phyloP scores from a whole-genome alignment of 2,888 invertebrate species.

The Patella caerulea region DNA sequence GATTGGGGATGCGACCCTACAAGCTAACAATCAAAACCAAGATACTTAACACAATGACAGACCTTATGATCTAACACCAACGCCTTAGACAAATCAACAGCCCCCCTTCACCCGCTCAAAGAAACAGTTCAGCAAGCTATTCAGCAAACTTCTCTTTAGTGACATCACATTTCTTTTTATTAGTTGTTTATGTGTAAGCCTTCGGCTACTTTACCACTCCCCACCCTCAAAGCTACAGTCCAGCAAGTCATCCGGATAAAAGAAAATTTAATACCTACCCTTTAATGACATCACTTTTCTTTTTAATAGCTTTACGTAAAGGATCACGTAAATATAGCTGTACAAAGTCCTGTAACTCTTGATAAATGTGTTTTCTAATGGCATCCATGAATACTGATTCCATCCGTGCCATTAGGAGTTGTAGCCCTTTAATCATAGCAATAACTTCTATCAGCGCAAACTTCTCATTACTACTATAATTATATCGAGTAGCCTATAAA shows the following conservation, averaged over 20 bases:
- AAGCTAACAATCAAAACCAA: too few relatives aligned
- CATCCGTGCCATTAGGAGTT: constrained; percentile 92
- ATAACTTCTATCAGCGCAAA: constrained; percentile 98
- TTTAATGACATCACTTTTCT: constrained; percentile 92
- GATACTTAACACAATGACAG: too few relatives aligned
- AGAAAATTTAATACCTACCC: constrained; percentile 52
- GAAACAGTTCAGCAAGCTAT: too few relatives aligned
- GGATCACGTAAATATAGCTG: constrained; percentile 91
- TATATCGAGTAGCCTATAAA: constrained; percentile 90
- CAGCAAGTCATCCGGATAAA: not conserved
- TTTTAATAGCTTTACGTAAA: constrained; percentile 94
- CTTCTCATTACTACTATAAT: constrained; percentile 97
- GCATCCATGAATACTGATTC: constrained; percentile 96
- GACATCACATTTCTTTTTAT: not conserved
- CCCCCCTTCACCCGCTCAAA: too few relatives aligned
- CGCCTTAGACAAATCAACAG: too few relatives aligned
- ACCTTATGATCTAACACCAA: too few relatives aligned
- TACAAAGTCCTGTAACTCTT: constrained; percentile 96
- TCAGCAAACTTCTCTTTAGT: not conserved
- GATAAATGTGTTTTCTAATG: constrained; percentile 91
- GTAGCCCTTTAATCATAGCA: constrained; percentile 98
- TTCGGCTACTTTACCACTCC: too few relatives aligned
- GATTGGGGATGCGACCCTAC: too few relatives aligned
- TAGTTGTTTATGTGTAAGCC: not conserved
- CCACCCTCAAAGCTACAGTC: not conserved